These are phyloP conservation scores for Polyploca ridens DNA, from an alignment of 2,888 invertebrate species.

Conservation along the genomic window DNA sequence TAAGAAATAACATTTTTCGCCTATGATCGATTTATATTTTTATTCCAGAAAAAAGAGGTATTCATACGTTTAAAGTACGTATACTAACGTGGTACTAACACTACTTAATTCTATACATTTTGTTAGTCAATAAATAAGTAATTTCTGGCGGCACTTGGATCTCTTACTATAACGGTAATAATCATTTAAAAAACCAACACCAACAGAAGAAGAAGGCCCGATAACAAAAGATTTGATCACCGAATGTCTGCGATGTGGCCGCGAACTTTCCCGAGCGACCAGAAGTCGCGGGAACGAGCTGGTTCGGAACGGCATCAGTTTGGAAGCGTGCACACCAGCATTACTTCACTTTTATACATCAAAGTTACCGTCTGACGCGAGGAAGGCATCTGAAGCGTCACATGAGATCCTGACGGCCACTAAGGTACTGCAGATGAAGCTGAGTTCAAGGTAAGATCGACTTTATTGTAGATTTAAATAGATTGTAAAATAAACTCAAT, in stretches of 20 bases:
- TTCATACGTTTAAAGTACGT: no score
- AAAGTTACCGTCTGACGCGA: constrained; percentile 56
- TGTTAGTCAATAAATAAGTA: no score
- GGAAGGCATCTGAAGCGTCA: constrained; percentile 63
- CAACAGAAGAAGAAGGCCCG: constrained; percentile 76
- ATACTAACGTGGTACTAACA: no score
- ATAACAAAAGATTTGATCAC: constrained; percentile 83
- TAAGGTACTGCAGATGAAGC: constrained; percentile 72
- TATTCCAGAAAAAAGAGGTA: no score
- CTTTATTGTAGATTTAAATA: no score
- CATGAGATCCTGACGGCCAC: constrained; percentile 73
- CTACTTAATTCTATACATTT: no score
- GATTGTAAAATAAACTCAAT: no score
- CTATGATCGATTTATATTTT: no score
- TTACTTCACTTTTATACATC: constrained; percentile 72
- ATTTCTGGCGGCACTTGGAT: no score
- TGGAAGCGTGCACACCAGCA: constrained; percentile 63
- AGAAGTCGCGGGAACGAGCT: constrained; percentile 64
- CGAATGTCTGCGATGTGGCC: constrained; percentile 67
- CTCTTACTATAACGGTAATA: no score
- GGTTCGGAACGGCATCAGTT: constrained; percentile 60
- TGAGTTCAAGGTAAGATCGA: constrained; percentile 56
- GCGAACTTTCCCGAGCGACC: constrained; percentile 64
- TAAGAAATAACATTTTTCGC: no score
- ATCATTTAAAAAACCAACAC: neutral